Evolutionary conservation across 2,797 vertebrate species (phyloP), one percentile per base, ranked within the genome.

Genomic region (Spinibarbus caldwelli): DNA sequence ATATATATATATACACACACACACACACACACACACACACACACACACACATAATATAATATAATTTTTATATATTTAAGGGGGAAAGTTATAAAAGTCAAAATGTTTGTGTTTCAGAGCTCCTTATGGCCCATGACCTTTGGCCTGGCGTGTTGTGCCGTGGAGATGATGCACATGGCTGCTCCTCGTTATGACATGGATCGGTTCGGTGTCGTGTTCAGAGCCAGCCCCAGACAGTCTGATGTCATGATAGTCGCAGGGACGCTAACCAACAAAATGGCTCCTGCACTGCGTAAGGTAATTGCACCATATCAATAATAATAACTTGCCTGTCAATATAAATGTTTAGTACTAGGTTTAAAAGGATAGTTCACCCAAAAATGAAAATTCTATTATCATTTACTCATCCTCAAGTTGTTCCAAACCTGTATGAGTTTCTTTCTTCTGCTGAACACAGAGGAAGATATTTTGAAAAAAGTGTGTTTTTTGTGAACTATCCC

Each of bases 141-240:
- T 0, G 98, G 98, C 54, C 86, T 99, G 93, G 98, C 98, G 0
- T 99, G 98, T 92, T 99, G 98, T 0, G 98, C 98, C 0, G 97
- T 99, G 87, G 98, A 99, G 92, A 99, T 99, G 98, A 99, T 99
- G 98, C 98, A 99, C 92, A 98, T 99, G 97, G 98, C 97, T 0
- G 97, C 98, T 0, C 97, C 97, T 0, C 97, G 97, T 78, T 99
- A 99, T 0, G 98, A 99, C 94, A 99, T 99, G 98, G 98, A 99
- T 84, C 96, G 98, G 4, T 99, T 99, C 0, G 98, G 98, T 0
- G 97, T 99, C 8, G 98, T 99, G 80, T 99, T 99, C 90, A 95
- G 98, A 1, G 98, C 98, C 7, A 99, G 97, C 82, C 98, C 98
- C 0, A 94, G 98, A 12, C 98, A 99, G 91, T 86, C 98, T 0